Percentiles rank a stretch among this genome's conserved stretches.
Evolutionary conservation across 2,888 invertebrate species (phyloP).

Genomic region (Ophion ventricosus): DNA sequence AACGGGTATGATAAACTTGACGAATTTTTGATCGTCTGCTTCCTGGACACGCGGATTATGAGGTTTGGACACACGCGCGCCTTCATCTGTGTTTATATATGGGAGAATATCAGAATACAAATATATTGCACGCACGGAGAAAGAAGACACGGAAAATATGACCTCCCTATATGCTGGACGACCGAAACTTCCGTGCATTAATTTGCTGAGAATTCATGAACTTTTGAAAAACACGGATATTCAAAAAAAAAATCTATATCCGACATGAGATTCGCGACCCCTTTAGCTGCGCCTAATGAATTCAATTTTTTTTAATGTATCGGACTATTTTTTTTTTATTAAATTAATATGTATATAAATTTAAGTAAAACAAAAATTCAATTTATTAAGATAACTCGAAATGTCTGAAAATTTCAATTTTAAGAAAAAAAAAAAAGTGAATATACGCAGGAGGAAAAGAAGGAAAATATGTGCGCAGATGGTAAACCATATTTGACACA

Average conservation of each 20-base stretch:
- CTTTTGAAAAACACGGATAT: not conserved
- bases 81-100: not conserved
- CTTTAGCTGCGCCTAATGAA: no score
- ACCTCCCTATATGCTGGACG: not conserved
- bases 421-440: no score
- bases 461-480: conserved; percentile 3
- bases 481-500: not conserved
- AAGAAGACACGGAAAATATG: not conserved
- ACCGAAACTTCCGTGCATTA: not conserved
- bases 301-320: no score
- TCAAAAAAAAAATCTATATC: not conserved
- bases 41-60: not conserved
- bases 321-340: no score
- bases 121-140: not conserved
- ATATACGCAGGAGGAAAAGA: not conserved
- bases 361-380: no score
- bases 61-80: not conserved
- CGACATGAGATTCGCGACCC: not conserved
- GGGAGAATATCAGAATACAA: no score
- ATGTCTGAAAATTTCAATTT: not conserved
- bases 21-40: not conserved
- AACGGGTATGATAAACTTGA: conserved; percentile 38
- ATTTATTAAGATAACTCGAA: no score
- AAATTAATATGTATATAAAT: no score
- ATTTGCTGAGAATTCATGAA: not conserved